Conservation (phyloP, 2,113 vertebrate genomes). For the Misgurnus anguillicaudatus region DNA sequence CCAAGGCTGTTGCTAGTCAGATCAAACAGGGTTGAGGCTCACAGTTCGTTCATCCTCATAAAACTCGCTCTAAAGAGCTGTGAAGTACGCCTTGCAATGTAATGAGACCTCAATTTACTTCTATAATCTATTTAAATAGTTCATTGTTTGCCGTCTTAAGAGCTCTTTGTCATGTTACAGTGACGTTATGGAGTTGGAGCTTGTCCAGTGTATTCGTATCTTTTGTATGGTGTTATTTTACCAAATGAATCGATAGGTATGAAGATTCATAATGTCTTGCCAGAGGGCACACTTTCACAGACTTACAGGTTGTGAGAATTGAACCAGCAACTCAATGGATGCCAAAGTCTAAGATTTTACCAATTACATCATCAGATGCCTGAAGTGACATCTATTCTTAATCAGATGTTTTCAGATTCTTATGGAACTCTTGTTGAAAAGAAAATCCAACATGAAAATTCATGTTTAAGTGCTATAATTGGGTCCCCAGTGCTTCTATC, state of each 20-base stretch:
- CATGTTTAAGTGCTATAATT: too few relatives aligned
- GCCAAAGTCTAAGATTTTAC: too few relatives aligned
- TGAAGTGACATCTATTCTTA: too few relatives aligned
- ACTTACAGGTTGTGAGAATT: not conserved
- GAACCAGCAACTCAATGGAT: not conserved
- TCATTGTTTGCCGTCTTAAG: constrained; percentile 8
- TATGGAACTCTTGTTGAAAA: too few relatives aligned
- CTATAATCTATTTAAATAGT: not conserved
- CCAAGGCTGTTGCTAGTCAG: constrained; percentile 40
- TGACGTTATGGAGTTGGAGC: not conserved
- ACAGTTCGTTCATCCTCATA: constrained; percentile 1
- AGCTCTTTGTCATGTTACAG: not conserved
- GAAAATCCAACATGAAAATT: too few relatives aligned
- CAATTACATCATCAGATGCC: too few relatives aligned
- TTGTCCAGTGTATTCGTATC: not conserved
- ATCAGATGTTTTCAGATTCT: too few relatives aligned
- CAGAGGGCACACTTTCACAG: not conserved
- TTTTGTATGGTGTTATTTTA: not conserved
- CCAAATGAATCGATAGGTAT: not conserved
- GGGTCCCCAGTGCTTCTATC: too few relatives aligned
- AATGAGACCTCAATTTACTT: not conserved
- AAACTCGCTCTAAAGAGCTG: constrained; percentile 1
- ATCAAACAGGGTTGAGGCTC: constrained; percentile 19
- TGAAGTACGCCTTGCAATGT: not conserved
- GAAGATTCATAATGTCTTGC: not conserved